Evolutionary conservation across 2,113 vertebrate species (phyloP).

Genomic region (Syngnathus floridae): DNA sequence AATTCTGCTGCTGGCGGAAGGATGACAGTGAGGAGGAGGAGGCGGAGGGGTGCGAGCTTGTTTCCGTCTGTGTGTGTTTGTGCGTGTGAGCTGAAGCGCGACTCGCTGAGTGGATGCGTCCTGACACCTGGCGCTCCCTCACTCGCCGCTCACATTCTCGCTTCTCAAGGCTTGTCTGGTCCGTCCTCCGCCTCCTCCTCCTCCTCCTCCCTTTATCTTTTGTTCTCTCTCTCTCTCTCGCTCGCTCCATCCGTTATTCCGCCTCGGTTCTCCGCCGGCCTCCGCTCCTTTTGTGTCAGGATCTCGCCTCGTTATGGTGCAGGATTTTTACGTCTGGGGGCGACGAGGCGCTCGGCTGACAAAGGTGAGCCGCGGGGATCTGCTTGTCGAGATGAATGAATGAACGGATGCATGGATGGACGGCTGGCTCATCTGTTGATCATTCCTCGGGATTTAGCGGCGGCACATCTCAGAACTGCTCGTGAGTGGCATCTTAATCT

Average conservation of each 20-base stretch:
- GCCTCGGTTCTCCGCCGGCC: slow-evolving; percentile 7
- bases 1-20: slow-evolving; percentile 30
- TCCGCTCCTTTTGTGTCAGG: slow-evolving; percentile 35
- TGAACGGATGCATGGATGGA: background rate
- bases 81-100: slow-evolving; percentile 21
- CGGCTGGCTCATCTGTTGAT: background rate
- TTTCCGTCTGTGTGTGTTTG: slow-evolving; percentile 24
- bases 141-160: slow-evolving; percentile 56
- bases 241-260: slow-evolving; percentile 8
- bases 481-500: background rate
- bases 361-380: slow-evolving; percentile 55
- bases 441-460: background rate
- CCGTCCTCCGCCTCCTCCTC: slow-evolving; percentile 35
- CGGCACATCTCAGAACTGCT: background rate
- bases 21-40: slow-evolving; percentile 14
- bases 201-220: slow-evolving; percentile 40
- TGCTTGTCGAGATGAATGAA: background rate
- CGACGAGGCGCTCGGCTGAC: slow-evolving; percentile 45
- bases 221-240: slow-evolving; percentile 22
- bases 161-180: slow-evolving; percentile 54
- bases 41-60: slow-evolving; percentile 17
- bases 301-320: slow-evolving; percentile 53
- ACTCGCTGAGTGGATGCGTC: slow-evolving; percentile 48
- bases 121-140: slow-evolving; percentile 64
- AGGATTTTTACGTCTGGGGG: slow-evolving; percentile 58